phyloP scores from a whole-genome alignment of 2,888 invertebrate species.

The Cynaeus angustus region DNA sequence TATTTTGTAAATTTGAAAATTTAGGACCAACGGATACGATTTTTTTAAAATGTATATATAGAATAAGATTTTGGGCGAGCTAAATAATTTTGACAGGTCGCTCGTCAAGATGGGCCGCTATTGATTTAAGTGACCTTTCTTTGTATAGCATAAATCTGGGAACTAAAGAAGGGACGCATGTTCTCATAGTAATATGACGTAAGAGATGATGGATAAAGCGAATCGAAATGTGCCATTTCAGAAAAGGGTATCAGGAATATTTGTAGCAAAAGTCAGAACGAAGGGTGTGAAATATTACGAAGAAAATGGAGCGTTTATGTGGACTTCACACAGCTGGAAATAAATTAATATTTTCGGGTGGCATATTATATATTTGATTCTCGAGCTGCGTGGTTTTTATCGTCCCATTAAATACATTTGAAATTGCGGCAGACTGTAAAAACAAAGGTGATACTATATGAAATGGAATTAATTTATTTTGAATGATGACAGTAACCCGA shows the following conservation, averaged over 20 bases:
- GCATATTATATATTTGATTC: conserved; percentile 5
- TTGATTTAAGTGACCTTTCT: conserved; percentile 36
- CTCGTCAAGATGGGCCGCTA: too few species aligned
- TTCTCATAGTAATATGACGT: conserved; percentile 38
- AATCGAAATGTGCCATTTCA: conserved; percentile 32
- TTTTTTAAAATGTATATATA: too few species aligned
- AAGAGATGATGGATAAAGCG: conserved; percentile 40
- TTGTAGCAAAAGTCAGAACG: conserved; percentile 11
- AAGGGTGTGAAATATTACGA: conserved; percentile 23
- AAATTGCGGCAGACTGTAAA: not conserved
- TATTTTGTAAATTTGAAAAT: too few species aligned
- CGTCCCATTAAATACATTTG: not conserved
- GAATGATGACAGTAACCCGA: not conserved
- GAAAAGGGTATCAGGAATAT: conserved; percentile 22
- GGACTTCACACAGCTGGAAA: conserved; percentile 21
- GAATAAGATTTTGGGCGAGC: too few species aligned
- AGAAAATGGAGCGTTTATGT: conserved; percentile 21
- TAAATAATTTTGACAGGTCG: too few species aligned
- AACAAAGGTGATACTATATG: not conserved
- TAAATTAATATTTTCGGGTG: conserved; percentile 7
- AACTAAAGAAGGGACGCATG: conserved; percentile 39
- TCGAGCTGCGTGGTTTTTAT: not conserved
- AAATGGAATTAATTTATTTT: conserved; percentile 8
- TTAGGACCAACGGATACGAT: too few species aligned
- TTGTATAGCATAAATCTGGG: conserved; percentile 41